Evolutionary conservation across 2,888 invertebrate genomes (phyloP), one percentile per base, ranked within the genome.

Genomic region (Buathra laborator): DNA sequence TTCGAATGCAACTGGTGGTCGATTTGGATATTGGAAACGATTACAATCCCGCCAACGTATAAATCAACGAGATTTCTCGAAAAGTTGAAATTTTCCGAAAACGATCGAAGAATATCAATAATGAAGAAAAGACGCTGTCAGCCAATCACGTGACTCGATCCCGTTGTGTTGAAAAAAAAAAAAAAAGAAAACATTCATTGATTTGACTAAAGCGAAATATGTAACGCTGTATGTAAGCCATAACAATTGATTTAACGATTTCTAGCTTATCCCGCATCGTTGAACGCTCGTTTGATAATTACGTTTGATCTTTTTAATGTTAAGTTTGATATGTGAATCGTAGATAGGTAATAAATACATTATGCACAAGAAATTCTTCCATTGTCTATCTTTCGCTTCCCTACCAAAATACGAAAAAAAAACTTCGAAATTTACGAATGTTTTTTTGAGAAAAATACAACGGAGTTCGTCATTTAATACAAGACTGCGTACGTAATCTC

Each of bases 1-100:
- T 96, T 46, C 94, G 96, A 72, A 95, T 96, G 94, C 96, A 96
- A 89, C 93, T 96, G 81, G 96, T 96, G 92, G 95, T 96, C 46
- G 96, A 96, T 88, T 94, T 96, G 24, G 88, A 90, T 43, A 87
- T 88, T 37, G 87, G 85, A 9, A 84, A 87, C 62, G 87, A 87
- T 46, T 80, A 86, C 59, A 86, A 86, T 80, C 81, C 81, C 19
- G 81, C 67, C n/a, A 80, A 86, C 53, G 43, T 62, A 19, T 86
- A 72, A 78, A 62, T 14, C 12, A 6, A 32, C 19, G 67, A 67
- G 24, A 10, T 12, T 29, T 24, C 29, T 1, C 12, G 12, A 67
- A 67, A 24, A 24, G 2, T 0, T 16, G 9, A 16, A 67, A 67
- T 71, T 24, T 37, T 16, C 43, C 37, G 62, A 14, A 43, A 79